phyloP scores from a whole-genome alignment of 2,797 vertebrate species.

The Tokudaia tokunoshimensis region DNA sequence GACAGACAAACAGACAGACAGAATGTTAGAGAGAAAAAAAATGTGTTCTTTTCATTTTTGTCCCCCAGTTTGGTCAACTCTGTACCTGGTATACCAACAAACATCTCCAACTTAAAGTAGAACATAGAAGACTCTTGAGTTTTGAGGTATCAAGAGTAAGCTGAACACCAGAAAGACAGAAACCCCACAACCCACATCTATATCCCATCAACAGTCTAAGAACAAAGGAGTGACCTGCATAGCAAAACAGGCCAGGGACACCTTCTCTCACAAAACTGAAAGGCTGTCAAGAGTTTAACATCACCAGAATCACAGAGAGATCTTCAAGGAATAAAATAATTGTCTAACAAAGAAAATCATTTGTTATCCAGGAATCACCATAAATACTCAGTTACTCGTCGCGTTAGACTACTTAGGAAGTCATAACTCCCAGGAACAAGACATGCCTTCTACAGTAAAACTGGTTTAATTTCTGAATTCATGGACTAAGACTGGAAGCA shows the following conservation, averaged over 20 bases:
- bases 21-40: slow-evolving; percentile 26
- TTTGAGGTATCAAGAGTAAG: slow-evolving; percentile 10
- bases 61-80: slow-evolving; percentile 25
- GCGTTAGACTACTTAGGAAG: not conserved
- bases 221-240: slow-evolving; percentile 48
- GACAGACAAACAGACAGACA: not conserved
- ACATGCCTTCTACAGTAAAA: not conserved
- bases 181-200: not conserved
- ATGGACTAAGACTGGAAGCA: slow-evolving; percentile 45
- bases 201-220: slow-evolving; percentile 21
- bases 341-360: slow-evolving; percentile 42
- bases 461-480: slow-evolving; percentile 22
- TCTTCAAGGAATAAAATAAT: slow-evolving; percentile 16
- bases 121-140: slow-evolving; percentile 4
- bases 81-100: slow-evolving; percentile 42
- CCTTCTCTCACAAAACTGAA: slow-evolving; percentile 61
- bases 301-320: slow-evolving; percentile 63
- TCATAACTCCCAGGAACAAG: not conserved
- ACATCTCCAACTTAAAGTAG: slow-evolving; percentile 7
- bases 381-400: not conserved
- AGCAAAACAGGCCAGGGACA: slow-evolving; percentile 26
- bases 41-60: not conserved
- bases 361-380: not conserved
- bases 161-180: slow-evolving; percentile 31
- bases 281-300: slow-evolving; percentile 68